Evolutionary conservation across 2,888 invertebrate species (phyloP).

Genomic region (Himalopsyche anomala): DNA sequence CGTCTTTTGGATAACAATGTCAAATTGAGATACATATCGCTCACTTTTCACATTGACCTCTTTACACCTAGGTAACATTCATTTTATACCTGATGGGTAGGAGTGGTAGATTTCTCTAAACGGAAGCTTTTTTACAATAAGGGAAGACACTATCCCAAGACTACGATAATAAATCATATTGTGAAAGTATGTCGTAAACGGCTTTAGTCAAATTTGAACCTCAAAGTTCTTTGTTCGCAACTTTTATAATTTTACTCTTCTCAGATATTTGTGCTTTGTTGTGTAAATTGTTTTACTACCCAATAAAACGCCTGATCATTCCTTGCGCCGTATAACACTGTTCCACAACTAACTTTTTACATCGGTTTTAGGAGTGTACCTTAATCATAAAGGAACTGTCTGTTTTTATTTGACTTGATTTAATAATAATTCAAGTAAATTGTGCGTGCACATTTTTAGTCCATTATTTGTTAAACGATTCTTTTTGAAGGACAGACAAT

Average conservation of each 20-base stretch:
- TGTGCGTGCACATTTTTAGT: too few relatives aligned
- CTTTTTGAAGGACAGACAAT: too few relatives aligned
- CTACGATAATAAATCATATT: neutral
- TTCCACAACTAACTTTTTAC: neutral
- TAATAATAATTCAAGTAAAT: too few relatives aligned
- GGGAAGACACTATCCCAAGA: neutral
- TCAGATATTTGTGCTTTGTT: conserved; percentile 27
- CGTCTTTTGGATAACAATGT: too few relatives aligned
- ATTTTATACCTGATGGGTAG: neutral
- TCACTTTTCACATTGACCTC: neutral
- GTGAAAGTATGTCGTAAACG: conserved; percentile 22
- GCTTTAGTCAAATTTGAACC: conserved; percentile 34
- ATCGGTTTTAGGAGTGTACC: neutral
- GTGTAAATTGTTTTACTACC: conserved; percentile 32
- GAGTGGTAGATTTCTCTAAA: neutral
- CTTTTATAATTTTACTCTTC: neutral
- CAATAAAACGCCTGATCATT: neutral
- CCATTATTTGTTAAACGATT: too few relatives aligned
- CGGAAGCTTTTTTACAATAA: conserved; percentile 16
- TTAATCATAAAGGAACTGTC: too few relatives aligned
- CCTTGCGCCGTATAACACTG: neutral
- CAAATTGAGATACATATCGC: neutral
- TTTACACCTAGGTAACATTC: neutral
- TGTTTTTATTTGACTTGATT: too few relatives aligned
- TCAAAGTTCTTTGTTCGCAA: conserved; percentile 29